Conservation (phyloP, 1,140 invertebrate genomes). For the Spodoptera litura region DNA sequence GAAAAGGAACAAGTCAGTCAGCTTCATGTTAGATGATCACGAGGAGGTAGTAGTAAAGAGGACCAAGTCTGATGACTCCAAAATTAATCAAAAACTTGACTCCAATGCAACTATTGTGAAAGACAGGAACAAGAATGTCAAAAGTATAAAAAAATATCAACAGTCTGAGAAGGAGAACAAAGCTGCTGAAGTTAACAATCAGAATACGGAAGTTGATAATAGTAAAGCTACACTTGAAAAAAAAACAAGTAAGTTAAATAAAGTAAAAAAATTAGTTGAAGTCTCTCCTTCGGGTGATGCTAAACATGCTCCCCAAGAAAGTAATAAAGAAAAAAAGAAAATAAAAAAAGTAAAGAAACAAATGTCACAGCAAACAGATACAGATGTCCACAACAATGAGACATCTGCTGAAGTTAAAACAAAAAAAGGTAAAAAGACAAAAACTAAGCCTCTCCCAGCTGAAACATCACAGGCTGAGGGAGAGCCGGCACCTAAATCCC, state of each 20-base stretch:
- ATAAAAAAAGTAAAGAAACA: conserved; percentile 52
- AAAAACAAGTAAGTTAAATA: conserved; percentile 12
- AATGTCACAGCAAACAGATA: conserved; percentile 35
- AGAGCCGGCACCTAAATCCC: conserved; percentile 58
- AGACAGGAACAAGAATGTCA: conserved; percentile 54
- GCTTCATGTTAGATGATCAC: conserved; percentile 76
- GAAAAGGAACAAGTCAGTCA: conserved; percentile 79
- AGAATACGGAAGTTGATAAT: conserved; percentile 38
- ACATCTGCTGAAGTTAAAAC: conserved; percentile 50
- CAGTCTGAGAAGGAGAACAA: conserved; percentile 62
- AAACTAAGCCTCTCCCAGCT: conserved; percentile 50
- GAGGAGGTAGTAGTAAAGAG: conserved; percentile 69
- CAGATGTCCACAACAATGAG: conserved; percentile 48
- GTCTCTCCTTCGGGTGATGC: not conserved
- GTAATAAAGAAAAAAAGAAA: conserved; percentile 49
- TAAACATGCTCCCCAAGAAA: not conserved
- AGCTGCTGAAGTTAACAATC: conserved; percentile 42
- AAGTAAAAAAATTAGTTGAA: conserved; percentile 16
- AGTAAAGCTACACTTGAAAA: not conserved
- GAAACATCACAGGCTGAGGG: conserved; percentile 50
- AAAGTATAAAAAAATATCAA: conserved; percentile 51
- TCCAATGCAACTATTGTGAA: conserved; percentile 47
- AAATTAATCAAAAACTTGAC: conserved; percentile 38
- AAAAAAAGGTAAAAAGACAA: conserved; percentile 69
- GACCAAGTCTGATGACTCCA: conserved; percentile 67